These are phyloP conservation scores for Neodontobutis hainanensis DNA, from an alignment of 2,113 vertebrate genomes.

Conservation along the genomic window DNA sequence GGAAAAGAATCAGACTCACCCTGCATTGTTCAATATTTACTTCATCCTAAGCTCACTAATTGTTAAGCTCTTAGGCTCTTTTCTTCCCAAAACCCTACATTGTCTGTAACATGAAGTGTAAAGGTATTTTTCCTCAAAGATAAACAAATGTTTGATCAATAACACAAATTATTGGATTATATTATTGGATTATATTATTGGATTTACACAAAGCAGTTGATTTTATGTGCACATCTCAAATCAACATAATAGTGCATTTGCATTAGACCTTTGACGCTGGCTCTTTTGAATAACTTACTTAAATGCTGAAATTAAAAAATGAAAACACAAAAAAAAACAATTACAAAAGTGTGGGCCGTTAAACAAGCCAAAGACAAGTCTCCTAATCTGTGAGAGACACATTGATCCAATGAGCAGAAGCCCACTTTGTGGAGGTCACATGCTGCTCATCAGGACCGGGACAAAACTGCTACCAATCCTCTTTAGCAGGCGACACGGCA, in stretches of 20 bases:
- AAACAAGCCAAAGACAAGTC: not conserved
- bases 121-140: too few relatives aligned
- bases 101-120: too few relatives aligned
- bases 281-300: constrained; percentile 2
- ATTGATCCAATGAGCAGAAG: constrained; percentile 9
- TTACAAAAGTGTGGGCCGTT: not conserved
- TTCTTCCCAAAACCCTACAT: too few relatives aligned
- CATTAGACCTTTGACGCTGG: not conserved
- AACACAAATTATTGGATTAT: too few relatives aligned
- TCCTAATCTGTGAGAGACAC: not conserved
- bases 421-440: constrained; percentile 18
- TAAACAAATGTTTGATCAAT: too few relatives aligned
- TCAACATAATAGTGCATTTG: not conserved
- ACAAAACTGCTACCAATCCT: constrained; percentile 43
- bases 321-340: not conserved
- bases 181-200: too few relatives aligned
- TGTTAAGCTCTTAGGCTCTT: too few relatives aligned
- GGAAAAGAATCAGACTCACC: not conserved
- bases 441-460: not conserved
- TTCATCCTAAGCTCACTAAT: too few relatives aligned
- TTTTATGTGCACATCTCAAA: not conserved
- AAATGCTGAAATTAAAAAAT: constrained; percentile 5
- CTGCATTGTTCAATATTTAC: not conserved
- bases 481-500: constrained; percentile 19
- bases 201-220: not conserved